phyloP scores from a whole-genome alignment of 2,888 invertebrate genomes.

The Spicauda simplicius region DNA sequence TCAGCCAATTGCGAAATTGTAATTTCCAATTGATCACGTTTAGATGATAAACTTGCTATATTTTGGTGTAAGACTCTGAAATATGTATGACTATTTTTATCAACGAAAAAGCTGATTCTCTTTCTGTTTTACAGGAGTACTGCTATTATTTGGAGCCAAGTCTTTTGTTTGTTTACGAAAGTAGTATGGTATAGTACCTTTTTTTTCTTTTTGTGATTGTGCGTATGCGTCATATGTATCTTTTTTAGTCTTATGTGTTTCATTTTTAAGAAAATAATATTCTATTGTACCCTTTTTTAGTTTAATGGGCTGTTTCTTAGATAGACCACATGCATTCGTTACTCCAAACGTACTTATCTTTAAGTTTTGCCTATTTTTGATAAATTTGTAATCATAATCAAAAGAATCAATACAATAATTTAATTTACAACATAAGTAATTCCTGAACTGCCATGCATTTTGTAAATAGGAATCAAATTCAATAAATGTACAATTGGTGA shows the following conservation, averaged over 20 bases:
- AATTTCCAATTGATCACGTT: slow-evolving; percentile 7
- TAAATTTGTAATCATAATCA: slow-evolving; percentile 5
- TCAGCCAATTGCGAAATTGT: slow-evolving; percentile 13
- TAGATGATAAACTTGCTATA: slow-evolving; percentile 12
- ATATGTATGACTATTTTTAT: not conserved
- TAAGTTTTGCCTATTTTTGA: slow-evolving; percentile 4
- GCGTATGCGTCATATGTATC: too few species aligned
- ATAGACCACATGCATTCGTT: too few species aligned
- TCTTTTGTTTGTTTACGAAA: slow-evolving; percentile 7
- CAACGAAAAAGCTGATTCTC: slow-evolving; percentile 8
- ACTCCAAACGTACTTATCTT: too few species aligned
- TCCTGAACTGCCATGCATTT: not conserved
- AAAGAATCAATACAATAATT: not conserved
- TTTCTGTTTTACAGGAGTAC: not conserved
- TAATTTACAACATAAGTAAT: not conserved
- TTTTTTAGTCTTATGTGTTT: too few species aligned
- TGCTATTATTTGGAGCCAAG: not conserved
- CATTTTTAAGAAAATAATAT: too few species aligned
- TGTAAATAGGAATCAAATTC: not conserved
- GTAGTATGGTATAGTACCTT: too few species aligned
- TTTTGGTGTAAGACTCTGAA: slow-evolving; percentile 14
- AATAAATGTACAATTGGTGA: slow-evolving; percentile 13
- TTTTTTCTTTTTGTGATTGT: too few species aligned
- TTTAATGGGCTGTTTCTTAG: too few species aligned
- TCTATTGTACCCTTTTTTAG: too few species aligned